Evolutionary conservation across 2,797 vertebrate genomes (phyloP).

Genomic region (Ctenosaura bakeri): DNA sequence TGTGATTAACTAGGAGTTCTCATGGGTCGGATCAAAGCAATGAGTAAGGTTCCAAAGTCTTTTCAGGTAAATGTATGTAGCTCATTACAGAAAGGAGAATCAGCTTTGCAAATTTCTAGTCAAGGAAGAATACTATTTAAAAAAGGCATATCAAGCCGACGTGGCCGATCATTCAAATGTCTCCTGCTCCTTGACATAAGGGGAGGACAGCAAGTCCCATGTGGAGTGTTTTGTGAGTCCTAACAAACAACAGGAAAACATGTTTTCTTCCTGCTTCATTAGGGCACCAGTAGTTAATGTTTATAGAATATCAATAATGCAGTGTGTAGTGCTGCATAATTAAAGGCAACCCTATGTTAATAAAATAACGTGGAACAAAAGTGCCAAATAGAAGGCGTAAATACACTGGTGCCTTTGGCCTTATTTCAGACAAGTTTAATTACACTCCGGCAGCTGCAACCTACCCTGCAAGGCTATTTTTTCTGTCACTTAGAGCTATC

Average conservation of each 20-base stretch:
- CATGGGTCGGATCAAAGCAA: conserved; percentile 37
- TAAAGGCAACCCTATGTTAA: conserved; percentile 80
- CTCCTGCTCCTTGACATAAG: conserved; percentile 37
- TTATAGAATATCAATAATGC: conserved; percentile 83
- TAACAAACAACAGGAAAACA: conserved; percentile 68
- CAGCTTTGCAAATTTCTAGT: conserved; percentile 15
- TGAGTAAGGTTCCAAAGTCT: conserved; percentile 15
- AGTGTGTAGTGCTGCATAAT: conserved; percentile 82
- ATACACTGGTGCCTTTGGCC: conserved; percentile 74
- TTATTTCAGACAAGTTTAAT: conserved; percentile 80
- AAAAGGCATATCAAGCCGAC: conserved; percentile 12
- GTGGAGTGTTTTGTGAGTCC: conserved; percentile 63
- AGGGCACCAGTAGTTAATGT: conserved; percentile 78
- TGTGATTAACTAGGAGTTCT: conserved; percentile 26
- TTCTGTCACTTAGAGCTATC: conserved; percentile 74
- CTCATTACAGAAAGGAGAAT: conserved; percentile 29
- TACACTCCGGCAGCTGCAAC: conserved; percentile 64
- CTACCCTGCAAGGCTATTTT: conserved; percentile 69
- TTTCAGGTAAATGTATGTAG: conserved; percentile 21
- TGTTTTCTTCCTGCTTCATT: conserved; percentile 78
- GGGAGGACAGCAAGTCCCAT: conserved; percentile 50
- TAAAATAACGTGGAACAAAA: conserved; percentile 78
- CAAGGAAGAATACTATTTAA: fast-evolving
- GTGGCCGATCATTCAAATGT: neutral
- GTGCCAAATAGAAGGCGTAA: conserved; percentile 70